Base-by-base conservation (phyloP, 2,113 vertebrate genomes). In the Lepus timidus region DNA sequence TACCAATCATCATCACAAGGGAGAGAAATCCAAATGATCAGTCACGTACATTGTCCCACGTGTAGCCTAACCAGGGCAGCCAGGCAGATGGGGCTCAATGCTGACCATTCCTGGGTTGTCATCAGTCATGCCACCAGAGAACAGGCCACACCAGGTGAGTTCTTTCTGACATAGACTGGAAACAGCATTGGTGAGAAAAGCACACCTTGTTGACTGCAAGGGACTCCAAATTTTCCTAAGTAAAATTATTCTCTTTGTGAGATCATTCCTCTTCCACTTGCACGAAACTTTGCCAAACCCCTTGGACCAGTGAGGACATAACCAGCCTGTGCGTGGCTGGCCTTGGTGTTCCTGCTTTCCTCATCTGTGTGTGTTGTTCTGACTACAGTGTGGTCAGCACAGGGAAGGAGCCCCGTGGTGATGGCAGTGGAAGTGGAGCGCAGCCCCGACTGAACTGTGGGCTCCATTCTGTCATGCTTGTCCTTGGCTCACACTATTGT, bases 31-130 rank as follows among this genome's bases (percentile, higher is more conserved):
- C 3, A 23, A 91, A n/a, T 29, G 20, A 7, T 25, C 5, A 6
- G 0, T 22, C 39, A 10, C 0, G 13, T 8, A 0, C 0, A 2
- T 44, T 2, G 33, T 64, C 83, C 23, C 23, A 5, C 44, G 19
- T 29, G 52, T 27, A 31, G 78, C 31, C 9, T 1, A 13, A 39
- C 4, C 27, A 1, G 33, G 19, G 4, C 29, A 22, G 25, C 23
- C 16, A 44, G 17, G 52, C 3, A 17, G 2, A 4, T 11, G 62
- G 20, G 2, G 4, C 25, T 22, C 65, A 49, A 0, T 3, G 17
- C 9, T 16, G 27, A 29, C 55, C 1, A 0, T 19, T 13, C n/a
- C 29, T 79, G 36, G 25, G 11, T 33, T 85, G 36, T 16, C 4
- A 20, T 51, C 31, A n/a, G 11, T 3, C 2, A 62, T 51, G 36